Base-by-base conservation (phyloP, 2,113 vertebrate species). In the Mixornis gularis region DNA sequence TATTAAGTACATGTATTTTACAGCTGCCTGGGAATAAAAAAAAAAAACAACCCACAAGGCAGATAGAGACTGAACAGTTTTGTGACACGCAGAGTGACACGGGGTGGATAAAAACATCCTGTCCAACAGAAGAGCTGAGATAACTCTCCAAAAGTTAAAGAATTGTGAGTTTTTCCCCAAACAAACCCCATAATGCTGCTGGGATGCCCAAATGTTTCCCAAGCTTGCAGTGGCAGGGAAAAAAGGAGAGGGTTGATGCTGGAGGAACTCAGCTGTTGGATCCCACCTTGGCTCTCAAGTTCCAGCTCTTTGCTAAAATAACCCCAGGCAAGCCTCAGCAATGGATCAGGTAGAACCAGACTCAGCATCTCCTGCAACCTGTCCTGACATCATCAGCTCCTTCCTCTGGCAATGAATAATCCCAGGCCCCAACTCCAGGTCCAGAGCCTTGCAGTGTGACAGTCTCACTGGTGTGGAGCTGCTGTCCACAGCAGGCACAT, bases 1-100 rank as follows among this genome's bases (percentile, higher is more conserved):
- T 89, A 91, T 58, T 90, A 95, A 83, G 79, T 92, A 89, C 91
- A 96, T 85, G 79, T 62, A 80, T 96, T 96, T 97, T 91, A 95
- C 79, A 95, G 91, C 68, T 95, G 94, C 84, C 40, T 41, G 74
- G 52, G 46, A 48, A 48, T 48, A 40, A 43, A 9, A 5, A 64
- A 51, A 64, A 62, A 51, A 80, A 62, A 82, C 15, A 63, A 18
- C 21, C 20, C 32, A 73, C 32, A 32, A 66, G 69, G 74, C 22
- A 92, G 71, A 86, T 6, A 56, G 0, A 86, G 90, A 38, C 58
- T 73, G 10, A 94, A 92, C 4, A 34, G 62, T 59, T 93, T 48
- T 9, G 49, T 94, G 90, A 95, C 85, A 94, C 0, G 13, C 78
- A 72, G 40, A 78, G 69, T 17, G 24, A 3, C 7, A 7, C 13